Evolutionary conservation across 1,140 invertebrate species (phyloP).

Genomic region (Ruditapes philippinarum): DNA sequence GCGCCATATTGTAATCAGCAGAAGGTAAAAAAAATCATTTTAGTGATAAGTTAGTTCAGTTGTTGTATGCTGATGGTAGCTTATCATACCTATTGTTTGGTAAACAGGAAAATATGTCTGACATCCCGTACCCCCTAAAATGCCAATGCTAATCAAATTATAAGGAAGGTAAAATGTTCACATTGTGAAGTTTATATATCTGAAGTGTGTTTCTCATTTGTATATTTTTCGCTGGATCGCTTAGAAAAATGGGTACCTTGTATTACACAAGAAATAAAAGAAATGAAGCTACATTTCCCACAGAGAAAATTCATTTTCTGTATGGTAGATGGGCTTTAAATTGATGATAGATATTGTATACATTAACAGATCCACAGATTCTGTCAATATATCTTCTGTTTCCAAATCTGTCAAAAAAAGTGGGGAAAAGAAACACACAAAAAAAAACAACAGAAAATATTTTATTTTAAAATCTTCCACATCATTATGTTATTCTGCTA

Average conservation of each 20-base stretch:
- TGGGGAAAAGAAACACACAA: too few species aligned
- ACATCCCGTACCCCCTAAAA: conserved; percentile 20
- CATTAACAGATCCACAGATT: too few species aligned
- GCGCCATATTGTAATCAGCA: background rate
- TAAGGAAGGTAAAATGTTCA: conserved; percentile 12
- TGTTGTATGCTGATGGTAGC: background rate
- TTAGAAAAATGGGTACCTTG: background rate
- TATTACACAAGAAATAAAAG: conserved; percentile 26
- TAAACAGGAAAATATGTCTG: conserved; percentile 33
- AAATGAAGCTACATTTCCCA: background rate
- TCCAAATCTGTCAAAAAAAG: too few species aligned
- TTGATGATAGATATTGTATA: too few species aligned
- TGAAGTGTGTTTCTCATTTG: conserved; percentile 31
- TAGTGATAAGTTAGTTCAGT: conserved; percentile 14
- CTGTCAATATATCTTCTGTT: too few species aligned
- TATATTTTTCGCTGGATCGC: background rate
- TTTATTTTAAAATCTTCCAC: too few species aligned
- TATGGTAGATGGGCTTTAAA: background rate
- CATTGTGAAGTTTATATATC: conserved; percentile 27
- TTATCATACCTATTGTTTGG: background rate
- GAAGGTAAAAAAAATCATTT: background rate
- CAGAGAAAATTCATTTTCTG: background rate
- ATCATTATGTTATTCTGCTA: too few species aligned
- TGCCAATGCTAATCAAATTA: conserved; percentile 31
- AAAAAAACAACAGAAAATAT: too few species aligned